Base-by-base conservation (phyloP, 2,888 invertebrate species). In the Caenorhabditis sp. region DNA sequence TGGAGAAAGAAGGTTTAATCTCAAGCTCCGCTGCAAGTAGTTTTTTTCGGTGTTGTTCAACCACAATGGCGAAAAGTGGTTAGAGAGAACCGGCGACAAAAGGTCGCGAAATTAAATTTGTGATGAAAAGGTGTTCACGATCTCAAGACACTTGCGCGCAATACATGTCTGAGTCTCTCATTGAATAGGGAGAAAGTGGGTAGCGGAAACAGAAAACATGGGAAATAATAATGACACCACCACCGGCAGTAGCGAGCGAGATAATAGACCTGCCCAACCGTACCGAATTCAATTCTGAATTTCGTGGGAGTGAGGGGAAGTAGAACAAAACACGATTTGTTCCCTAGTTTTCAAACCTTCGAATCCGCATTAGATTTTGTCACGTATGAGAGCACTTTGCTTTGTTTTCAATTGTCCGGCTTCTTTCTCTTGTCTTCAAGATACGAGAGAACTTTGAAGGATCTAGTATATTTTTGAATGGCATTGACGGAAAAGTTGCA, bases 41-140 rank as follows among this genome's bases (percentile, higher is more conserved):
- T 54, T 54, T 54, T 22, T 54, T 16, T 19, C n/a, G 14, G 51
- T 51, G 31, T 12, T 47, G 24, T 35, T 19, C 10, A 28, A 2
- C 10, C 22, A 22, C 7, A 56, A 19, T 16, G 56, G n/a, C n/a
- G 41, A 41, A 59, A 56, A 49, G 59, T 26, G 24, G 41, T 26
- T 47, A 19, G 14, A 51, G 61, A 61, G 19, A 70, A 28, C 56
- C 31, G 70, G 24, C 63, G 73, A 73, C 73, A 73, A 63, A 73
- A 73, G 72, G 72, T 47, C 59, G 61, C 22, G 35, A 61, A 73
- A 61, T 73, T 51, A 54, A 73, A 73, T 73, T 73, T 63, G 73
- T 63, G 28, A 63, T 73, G 73, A 54, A 63, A 63, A 73, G 73
- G 73, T 73, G 73, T 73, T 73, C 73, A 54, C 61, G 73, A 73